Evolutionary conservation across 2,113 vertebrate genomes (phyloP).

Genomic region (Podarcis cretensis): DNA sequence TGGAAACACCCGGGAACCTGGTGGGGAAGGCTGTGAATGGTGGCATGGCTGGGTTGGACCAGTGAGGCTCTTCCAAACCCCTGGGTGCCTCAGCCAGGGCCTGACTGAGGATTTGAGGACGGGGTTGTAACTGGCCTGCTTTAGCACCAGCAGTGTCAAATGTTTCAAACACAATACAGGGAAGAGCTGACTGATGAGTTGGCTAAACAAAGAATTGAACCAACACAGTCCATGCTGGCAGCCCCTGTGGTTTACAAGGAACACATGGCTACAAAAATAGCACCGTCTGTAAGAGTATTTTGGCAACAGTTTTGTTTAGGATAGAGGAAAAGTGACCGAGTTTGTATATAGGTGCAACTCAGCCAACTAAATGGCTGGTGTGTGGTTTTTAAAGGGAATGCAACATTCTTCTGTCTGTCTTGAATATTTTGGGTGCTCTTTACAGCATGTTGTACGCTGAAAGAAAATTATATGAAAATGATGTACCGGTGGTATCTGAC

Average conservation of each 20-base stretch:
- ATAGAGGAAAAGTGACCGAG: neutral
- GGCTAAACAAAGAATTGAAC: neutral
- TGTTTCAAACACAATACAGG: neutral
- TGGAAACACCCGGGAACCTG: too few species aligned
- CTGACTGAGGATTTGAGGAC: neutral
- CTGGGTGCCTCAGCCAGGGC: neutral
- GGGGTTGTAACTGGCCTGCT: neutral
- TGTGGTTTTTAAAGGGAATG: slow-evolving; percentile 3
- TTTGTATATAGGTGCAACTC: slow-evolving; percentile 46
- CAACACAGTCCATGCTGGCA: accelerated
- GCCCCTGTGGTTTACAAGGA: slow-evolving; percentile 43
- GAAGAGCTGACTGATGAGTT: neutral
- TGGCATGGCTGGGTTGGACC: neutral
- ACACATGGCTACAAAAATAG: slow-evolving; percentile 44
- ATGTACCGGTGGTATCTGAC: too few species aligned
- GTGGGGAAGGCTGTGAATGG: too few species aligned
- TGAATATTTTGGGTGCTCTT: too few species aligned
- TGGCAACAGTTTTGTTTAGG: slow-evolving; percentile 41
- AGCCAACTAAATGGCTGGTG: neutral
- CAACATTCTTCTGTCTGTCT: neutral
- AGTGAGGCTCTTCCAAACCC: neutral
- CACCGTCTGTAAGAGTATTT: slow-evolving; percentile 36
- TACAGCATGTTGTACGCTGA: too few species aligned
- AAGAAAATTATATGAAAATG: too few species aligned
- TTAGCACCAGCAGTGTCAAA: neutral